Evolutionary conservation across 2,888 invertebrate species (phyloP).

Genomic region (Drosophila parthenogenetica): DNA sequence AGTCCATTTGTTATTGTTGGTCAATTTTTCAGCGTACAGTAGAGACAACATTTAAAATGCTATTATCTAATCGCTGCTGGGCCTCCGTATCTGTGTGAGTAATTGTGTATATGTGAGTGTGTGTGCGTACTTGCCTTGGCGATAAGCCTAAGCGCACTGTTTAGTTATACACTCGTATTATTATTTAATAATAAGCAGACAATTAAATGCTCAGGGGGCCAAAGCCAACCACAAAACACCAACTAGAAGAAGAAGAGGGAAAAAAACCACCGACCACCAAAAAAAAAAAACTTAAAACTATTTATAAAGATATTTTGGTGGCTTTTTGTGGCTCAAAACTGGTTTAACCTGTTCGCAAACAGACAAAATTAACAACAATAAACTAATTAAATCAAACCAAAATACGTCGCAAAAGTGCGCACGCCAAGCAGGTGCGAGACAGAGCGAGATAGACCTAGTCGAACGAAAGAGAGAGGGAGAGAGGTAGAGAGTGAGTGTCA

Average conservation of each 20-base stretch:
- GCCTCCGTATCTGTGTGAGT: slow-evolving; percentile 12
- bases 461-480: slow-evolving; percentile 19
- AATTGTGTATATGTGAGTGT: slow-evolving; percentile 13
- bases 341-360: slow-evolving; percentile 64
- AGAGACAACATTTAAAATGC: slow-evolving; percentile 73
- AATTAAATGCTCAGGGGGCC: slow-evolving; percentile 50
- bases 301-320: slow-evolving; percentile 51
- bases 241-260: slow-evolving; percentile 37
- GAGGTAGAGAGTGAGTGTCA: background rate
- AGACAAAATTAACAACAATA: slow-evolving; percentile 68
- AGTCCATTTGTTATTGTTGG: slow-evolving; percentile 73
- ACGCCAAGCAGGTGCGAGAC: slow-evolving; percentile 10
- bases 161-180: slow-evolving; percentile 42
- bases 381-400: slow-evolving; percentile 74
- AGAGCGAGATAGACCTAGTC: slow-evolving; percentile 21
- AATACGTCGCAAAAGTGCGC: slow-evolving; percentile 68
- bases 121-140: slow-evolving; percentile 47
- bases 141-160: slow-evolving; percentile 66
- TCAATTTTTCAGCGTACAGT: slow-evolving; percentile 70
- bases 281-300: slow-evolving; percentile 37
- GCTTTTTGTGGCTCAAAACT: slow-evolving; percentile 47
- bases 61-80: slow-evolving; percentile 68
- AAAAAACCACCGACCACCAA: too few relatives aligned
- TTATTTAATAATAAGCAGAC: slow-evolving; percentile 48
- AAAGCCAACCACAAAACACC: slow-evolving; percentile 10